phyloP scores from a whole-genome alignment of 2,888 invertebrate species.

The Drosophila affinis region DNA sequence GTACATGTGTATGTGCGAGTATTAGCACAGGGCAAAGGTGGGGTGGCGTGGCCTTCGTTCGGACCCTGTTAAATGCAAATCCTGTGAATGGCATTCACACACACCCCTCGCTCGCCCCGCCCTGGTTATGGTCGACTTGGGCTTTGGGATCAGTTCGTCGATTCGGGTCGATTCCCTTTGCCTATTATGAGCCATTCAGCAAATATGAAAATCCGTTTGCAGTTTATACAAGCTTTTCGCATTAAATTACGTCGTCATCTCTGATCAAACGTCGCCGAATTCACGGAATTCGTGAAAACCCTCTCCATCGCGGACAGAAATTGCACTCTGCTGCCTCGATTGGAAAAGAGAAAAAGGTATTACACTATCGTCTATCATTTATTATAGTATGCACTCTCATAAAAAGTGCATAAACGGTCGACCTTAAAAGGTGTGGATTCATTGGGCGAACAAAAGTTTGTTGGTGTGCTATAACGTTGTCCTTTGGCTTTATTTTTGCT shows the following conservation, averaged over 20 bases:
- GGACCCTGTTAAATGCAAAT: constrained; percentile 38
- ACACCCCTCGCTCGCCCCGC: neutral
- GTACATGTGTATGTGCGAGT: neutral
- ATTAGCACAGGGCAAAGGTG: constrained; percentile 3
- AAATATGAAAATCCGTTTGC: constrained; percentile 40
- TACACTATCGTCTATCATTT: neutral
- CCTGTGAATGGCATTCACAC: constrained; percentile 3
- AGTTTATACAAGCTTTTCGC: constrained; percentile 34
- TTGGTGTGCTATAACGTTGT: neutral
- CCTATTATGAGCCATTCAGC: constrained; percentile 26
- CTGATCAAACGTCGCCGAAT: neutral
- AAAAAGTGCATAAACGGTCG: neutral
- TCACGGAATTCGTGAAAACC: neutral
- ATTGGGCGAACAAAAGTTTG: neutral
- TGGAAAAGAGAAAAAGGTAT: neutral
- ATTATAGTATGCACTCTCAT: neutral
- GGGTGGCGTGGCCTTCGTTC: neutral
- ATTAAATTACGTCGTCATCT: constrained; percentile 16
- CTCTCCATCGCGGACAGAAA: too few relatives aligned
- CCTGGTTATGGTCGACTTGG: constrained; percentile 38
- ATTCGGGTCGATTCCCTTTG: constrained; percentile 31
- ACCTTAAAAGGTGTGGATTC: neutral
- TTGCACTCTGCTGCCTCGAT: neutral
- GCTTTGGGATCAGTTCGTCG: constrained; percentile 29
- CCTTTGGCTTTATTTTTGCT: constrained; percentile 6